phyloP scores from a whole-genome alignment of 2,888 invertebrate genomes.

The Chloroclystis v-ata region DNA sequence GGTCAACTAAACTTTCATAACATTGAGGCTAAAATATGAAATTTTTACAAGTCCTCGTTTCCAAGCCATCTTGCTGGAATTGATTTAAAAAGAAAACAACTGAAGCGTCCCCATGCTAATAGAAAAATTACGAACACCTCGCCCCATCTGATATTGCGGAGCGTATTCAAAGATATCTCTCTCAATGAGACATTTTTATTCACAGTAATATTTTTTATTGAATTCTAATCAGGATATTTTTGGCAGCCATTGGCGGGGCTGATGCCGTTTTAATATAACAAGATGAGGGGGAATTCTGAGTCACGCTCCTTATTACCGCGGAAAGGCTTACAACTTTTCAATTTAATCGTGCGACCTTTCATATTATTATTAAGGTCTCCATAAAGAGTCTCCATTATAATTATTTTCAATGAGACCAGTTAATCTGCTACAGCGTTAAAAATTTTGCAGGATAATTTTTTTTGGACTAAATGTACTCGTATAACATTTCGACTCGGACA shows the following conservation, averaged over 20 bases:
- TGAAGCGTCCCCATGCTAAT: conserved; percentile 15
- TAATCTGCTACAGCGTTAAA: too few species aligned
- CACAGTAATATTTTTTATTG: conserved; percentile 21
- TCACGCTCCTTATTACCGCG: conserved; percentile 71
- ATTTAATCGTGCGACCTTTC: conserved; percentile 55
- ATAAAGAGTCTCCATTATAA: too few species aligned
- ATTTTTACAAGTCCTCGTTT: background rate
- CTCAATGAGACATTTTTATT: conserved; percentile 4
- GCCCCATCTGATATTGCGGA: conserved; percentile 9
- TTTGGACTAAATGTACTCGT: too few species aligned
- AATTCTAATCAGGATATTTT: conserved; percentile 17
- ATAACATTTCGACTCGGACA: too few species aligned
- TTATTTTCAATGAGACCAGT: too few species aligned
- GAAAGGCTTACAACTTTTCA: conserved; percentile 62
- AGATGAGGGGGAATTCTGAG: conserved; percentile 64
- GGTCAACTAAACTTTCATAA: too few species aligned
- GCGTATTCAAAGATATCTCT: conserved; percentile 16
- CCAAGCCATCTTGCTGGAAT: background rate
- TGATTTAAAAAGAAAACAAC: conserved; percentile 19
- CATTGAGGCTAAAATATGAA: too few species aligned
- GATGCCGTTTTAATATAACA: conserved; percentile 54
- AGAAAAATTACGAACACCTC: conserved; percentile 20
- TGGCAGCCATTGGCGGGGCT: conserved; percentile 14
- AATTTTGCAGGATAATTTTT: too few species aligned
- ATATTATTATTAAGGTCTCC: too few species aligned